These are phyloP conservation scores for Agriopis aurantiaria DNA, from an alignment of 2,888 invertebrate species.

Conservation along the genomic window DNA sequence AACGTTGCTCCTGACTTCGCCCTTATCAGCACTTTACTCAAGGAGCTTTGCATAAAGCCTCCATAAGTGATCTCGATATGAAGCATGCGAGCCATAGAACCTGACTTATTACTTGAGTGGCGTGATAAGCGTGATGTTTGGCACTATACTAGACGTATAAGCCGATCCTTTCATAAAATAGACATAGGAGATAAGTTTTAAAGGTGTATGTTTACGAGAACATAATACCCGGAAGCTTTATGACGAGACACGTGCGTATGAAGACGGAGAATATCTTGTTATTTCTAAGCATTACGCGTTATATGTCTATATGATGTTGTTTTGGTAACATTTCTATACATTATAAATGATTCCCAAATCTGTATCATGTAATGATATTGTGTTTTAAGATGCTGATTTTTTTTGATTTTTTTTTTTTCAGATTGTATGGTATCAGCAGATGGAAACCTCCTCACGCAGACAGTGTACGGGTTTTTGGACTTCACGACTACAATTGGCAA, in stretches of 20 bases:
- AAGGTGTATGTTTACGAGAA: constrained; percentile 28
- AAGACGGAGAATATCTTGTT: constrained; percentile 7
- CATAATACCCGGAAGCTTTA: constrained; percentile 20
- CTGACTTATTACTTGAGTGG: constrained; percentile 45
- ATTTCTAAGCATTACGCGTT: not conserved
- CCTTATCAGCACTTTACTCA: constrained; percentile 64
- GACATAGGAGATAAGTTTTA: constrained; percentile 24
- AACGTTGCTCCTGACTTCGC: constrained; percentile 63
- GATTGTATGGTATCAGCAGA: constrained; percentile 45
- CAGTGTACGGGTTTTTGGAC: constrained; percentile 97
- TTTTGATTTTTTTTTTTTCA: constrained; percentile 23
- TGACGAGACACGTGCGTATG: constrained; percentile 16
- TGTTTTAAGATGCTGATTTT: not conserved
- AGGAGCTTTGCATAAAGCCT: constrained; percentile 59
- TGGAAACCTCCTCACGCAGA: constrained; percentile 91
- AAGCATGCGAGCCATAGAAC: constrained; percentile 46
- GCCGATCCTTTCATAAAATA: constrained; percentile 36
- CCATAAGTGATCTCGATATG: constrained; percentile 55
- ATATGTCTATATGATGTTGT: not conserved
- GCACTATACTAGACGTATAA: constrained; percentile 24
- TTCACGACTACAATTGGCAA: constrained; percentile 97
- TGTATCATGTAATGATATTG: too few relatives aligned
- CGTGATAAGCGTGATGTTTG: constrained; percentile 34
- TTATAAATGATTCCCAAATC: not conserved
- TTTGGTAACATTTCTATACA: not conserved